Conservation (phyloP, 2,888 invertebrate genomes). For the Lasioglossum morio region DNA sequence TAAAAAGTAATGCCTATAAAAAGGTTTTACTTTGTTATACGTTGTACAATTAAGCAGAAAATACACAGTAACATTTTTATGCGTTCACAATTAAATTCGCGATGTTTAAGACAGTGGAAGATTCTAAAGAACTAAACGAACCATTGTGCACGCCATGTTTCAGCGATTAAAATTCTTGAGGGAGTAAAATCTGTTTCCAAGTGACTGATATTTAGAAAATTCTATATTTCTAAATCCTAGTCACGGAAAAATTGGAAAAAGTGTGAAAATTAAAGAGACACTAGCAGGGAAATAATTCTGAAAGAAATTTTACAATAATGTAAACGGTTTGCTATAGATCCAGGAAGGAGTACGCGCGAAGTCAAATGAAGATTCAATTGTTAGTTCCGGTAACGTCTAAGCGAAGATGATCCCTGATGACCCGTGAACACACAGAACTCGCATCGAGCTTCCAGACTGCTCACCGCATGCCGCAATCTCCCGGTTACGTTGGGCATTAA, state of each 20-base stretch:
- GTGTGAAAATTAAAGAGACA: background rate
- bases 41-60: background rate
- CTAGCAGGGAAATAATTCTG: background rate
- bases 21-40: background rate
- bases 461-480: slow-evolving; percentile 55
- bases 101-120: no score
- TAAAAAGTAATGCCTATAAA: fast-evolving
- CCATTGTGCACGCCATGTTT: no score
- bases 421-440: slow-evolving; percentile 17
- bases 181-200: background rate
- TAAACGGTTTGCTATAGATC: background rate
- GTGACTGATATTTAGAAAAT: background rate
- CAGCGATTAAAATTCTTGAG: background rate
- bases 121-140: no score
- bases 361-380: background rate
- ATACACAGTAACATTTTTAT: background rate
- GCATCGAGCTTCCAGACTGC: slow-evolving; percentile 45
- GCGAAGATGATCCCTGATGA: slow-evolving; percentile 11
- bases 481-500: slow-evolving; percentile 38
- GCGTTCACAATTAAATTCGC: background rate
- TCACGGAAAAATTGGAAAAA: background rate
- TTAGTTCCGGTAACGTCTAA: background rate
- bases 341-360: background rate
- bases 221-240: background rate
- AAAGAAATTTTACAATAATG: background rate